A percentile compares a stretch with the other conserved stretches of the same genome.
Conservation (phyloP, 1,140 invertebrate genomes). For the Cyclargus thomasi region DNA sequence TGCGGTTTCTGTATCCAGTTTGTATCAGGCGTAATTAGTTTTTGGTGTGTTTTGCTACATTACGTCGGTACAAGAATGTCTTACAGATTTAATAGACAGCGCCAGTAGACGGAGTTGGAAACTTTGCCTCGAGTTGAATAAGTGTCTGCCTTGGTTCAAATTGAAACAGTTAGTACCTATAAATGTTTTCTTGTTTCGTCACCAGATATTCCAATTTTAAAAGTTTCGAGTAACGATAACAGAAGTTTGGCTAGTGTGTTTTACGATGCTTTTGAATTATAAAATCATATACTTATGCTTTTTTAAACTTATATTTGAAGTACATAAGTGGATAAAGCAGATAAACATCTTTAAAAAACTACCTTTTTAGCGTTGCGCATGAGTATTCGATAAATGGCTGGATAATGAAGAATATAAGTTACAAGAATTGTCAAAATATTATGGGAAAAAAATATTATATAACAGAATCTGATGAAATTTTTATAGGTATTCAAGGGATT, state of each 20-base stretch:
- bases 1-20: slow-evolving; percentile 24
- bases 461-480: too few relatives aligned
- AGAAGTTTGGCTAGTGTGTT: neutral
- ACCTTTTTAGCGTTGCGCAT: too few relatives aligned
- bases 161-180: slow-evolving; percentile 50
- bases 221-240: neutral
- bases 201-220: neutral
- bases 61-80: slow-evolving; percentile 47
- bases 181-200: neutral
- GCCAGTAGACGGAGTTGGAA: slow-evolving; percentile 55
- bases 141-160: slow-evolving; percentile 58
- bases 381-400: too few relatives aligned
- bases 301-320: too few relatives aligned
- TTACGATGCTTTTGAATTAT: neutral
- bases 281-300: too few relatives aligned
- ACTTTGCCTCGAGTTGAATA: slow-evolving; percentile 52
- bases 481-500: too few relatives aligned
- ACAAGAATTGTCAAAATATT: too few relatives aligned
- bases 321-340: too few relatives aligned
- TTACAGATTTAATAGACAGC: slow-evolving; percentile 65
- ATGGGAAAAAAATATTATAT: too few relatives aligned
- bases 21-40: slow-evolving; percentile 38
- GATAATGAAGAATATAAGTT: too few relatives aligned
- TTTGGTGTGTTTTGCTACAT: slow-evolving; percentile 42
- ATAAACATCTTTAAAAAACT: too few relatives aligned